Evolutionary conservation across 2,113 vertebrate genomes (phyloP).

Genomic region (Lutjanus erythropterus): DNA sequence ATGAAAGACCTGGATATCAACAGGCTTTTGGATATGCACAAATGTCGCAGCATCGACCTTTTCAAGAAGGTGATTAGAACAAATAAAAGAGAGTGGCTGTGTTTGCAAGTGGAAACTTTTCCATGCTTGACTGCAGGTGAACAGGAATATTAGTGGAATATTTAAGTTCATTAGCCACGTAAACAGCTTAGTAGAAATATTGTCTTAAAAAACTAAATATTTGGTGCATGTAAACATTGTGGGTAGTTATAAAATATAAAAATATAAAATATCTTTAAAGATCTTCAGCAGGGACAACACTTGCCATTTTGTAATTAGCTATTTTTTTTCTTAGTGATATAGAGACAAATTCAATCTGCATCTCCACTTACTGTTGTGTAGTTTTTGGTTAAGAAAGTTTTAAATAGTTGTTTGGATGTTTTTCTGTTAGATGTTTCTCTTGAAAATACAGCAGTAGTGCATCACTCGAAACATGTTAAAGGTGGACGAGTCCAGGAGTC

Average conservation of each 20-base stretch:
- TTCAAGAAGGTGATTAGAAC: no score
- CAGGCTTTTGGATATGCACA: no score
- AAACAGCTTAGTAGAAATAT: no score
- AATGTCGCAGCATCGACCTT: no score
- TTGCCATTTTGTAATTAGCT: background rate
- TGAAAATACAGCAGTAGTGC: background rate
- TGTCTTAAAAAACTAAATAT: no score
- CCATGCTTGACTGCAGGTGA: no score
- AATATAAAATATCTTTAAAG: background rate
- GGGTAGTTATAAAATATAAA: background rate
- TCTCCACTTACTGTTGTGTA: background rate
- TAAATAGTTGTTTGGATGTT: background rate
- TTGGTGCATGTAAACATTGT: no score
- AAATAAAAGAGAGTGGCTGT: no score
- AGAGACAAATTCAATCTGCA: background rate
- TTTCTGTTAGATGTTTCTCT: background rate
- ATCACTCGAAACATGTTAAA: conserved; percentile 26
- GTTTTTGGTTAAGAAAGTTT: background rate
- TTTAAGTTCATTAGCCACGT: no score
- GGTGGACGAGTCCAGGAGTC: conserved; percentile 25
- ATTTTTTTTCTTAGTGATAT: background rate
- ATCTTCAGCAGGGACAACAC: background rate
- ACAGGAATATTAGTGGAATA: no score
- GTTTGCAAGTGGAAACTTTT: no score
- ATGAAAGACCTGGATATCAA: no score